A percentile compares a stretch with the other conserved stretches of the same genome.
These are phyloP conservation scores for Ciconia maguari DNA, from an alignment of 2,113 vertebrate genomes.

Conservation along the genomic window DNA sequence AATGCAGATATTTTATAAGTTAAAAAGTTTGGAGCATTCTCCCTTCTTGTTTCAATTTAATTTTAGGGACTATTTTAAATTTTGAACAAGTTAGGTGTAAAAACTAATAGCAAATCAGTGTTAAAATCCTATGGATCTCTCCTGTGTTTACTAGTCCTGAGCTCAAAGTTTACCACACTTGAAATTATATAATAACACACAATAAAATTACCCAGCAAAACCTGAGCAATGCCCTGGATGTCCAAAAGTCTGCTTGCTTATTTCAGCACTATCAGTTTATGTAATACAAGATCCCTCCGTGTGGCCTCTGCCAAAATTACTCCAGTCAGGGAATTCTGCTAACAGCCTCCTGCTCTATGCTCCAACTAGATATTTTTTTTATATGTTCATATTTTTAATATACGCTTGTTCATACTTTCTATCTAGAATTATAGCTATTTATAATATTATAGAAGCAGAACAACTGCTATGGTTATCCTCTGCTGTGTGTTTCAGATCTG, in stretches of 20 bases:
- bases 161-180: not conserved
- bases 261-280: not conserved
- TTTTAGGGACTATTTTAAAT: not conserved
- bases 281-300: not conserved
- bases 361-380: not conserved
- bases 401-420: not conserved
- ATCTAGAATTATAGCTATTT: not conserved
- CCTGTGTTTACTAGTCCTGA: not conserved
- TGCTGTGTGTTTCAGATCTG: constrained; percentile 24
- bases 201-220: not conserved
- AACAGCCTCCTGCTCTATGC: not conserved
- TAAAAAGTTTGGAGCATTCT: not conserved
- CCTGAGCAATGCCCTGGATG: not conserved
- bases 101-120: not conserved
- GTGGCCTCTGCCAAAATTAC: not conserved
- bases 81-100: not conserved
- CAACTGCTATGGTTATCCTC: not conserved
- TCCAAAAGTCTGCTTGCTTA: not conserved
- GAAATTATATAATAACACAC: not conserved
- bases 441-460: not conserved
- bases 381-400: not conserved
- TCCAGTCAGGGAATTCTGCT: not conserved
- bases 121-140: not conserved
- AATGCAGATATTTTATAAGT: not conserved
- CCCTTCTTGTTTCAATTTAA: not conserved